A percentile compares a stretch with the other conserved stretches of the same genome.
Conservation (phyloP, 2,113 vertebrate species). For the Pithys albifrons region DNA sequence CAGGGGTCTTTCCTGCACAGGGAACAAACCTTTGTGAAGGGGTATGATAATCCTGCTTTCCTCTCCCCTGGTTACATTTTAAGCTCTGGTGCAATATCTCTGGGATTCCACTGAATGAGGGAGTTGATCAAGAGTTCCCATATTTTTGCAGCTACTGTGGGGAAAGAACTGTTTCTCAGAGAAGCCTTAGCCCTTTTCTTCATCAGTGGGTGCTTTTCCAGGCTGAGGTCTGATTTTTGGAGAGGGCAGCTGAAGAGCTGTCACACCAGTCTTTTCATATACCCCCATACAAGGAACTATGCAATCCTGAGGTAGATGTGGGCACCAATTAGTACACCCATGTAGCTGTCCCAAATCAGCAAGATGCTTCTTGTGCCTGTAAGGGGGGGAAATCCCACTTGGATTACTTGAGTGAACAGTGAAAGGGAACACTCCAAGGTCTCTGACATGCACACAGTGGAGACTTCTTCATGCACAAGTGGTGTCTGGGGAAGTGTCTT, state of each 20-base stretch:
- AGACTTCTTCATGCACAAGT: neutral
- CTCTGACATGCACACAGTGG: neutral
- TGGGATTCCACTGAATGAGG: neutral
- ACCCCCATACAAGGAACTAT: neutral
- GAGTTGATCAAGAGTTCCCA: neutral
- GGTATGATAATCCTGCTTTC: neutral
- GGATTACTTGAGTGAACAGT: neutral
- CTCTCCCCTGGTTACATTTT: neutral
- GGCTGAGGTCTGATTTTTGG: neutral
- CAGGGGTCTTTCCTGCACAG: neutral
- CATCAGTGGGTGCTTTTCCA: neutral
- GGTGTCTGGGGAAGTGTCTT: neutral
- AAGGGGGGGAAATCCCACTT: neutral
- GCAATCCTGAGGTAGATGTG: neutral
- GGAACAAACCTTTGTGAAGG: neutral
- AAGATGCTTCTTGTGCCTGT: neutral
- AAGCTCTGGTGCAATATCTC: neutral
- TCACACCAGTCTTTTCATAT: neutral
- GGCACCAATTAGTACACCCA: neutral
- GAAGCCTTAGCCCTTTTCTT: neutral
- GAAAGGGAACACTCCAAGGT: neutral
- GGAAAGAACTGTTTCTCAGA: neutral
- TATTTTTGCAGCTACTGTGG: neutral
- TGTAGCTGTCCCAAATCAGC: neutral
- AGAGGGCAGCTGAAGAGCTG: neutral